Percentiles rank a stretch among this genome's conserved stretches.
Evolutionary conservation across 2,797 vertebrate species (phyloP).

Genomic region (Paedocypris micromegethes): DNA sequence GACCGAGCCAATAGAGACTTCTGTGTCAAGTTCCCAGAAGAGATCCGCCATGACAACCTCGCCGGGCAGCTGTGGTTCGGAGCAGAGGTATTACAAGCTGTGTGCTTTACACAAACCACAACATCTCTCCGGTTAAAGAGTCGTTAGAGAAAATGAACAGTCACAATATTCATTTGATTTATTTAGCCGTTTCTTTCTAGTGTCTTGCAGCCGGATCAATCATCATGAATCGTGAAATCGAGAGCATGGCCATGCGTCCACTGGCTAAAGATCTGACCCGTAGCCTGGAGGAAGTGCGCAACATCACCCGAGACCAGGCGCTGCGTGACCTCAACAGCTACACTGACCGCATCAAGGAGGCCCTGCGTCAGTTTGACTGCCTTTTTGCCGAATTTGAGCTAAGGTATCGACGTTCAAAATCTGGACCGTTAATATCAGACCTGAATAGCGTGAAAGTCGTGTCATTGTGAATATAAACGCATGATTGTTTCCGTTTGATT

Average conservation of each 20-base stretch:
- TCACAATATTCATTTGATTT: not conserved
- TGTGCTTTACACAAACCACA: constrained; percentile 3
- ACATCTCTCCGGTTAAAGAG: not conserved
- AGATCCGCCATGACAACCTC: constrained; percentile 98
- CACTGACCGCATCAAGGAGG: constrained; percentile 90
- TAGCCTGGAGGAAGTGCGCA: constrained; percentile 91
- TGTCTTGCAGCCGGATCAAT: constrained; percentile 96
- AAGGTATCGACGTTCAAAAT: constrained; percentile 67
- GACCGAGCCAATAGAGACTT: constrained; percentile 94
- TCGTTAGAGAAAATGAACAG: not conserved
- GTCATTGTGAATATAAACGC: not conserved
- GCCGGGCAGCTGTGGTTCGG: constrained; percentile 98
- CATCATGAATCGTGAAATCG: constrained; percentile 99
- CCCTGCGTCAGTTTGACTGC: constrained; percentile 85
- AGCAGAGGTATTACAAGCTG: constrained; percentile 77
- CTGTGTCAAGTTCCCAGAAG: constrained; percentile 95
- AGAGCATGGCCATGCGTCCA: constrained; percentile 95
- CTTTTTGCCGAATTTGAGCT: constrained; percentile 98
- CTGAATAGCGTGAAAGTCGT: too few relatives aligned
- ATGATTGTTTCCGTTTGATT: constrained; percentile 4
- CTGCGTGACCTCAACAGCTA: constrained; percentile 90
- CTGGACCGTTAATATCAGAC: too few relatives aligned
- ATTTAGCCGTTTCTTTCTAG: constrained; percentile 55
- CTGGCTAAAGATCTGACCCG: constrained; percentile 92
- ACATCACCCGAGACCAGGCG: constrained; percentile 90